Conservation (phyloP, 2,888 invertebrate species). For the Eupsilia transversa region DNA sequence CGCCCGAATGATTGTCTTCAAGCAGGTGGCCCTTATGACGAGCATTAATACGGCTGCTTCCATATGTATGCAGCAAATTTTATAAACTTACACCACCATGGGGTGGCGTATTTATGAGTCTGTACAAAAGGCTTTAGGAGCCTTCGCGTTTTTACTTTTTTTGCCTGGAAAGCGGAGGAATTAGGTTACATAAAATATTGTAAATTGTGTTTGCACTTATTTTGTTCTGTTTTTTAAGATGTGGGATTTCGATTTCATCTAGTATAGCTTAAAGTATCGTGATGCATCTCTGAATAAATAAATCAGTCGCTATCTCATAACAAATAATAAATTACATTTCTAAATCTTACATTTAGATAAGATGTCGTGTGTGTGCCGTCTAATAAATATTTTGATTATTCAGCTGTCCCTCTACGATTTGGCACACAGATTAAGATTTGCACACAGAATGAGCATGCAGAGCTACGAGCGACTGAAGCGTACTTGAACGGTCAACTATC, state of each 20-base stretch:
- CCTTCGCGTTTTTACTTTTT: slow-evolving; percentile 21
- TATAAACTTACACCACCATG: slow-evolving; percentile 44
- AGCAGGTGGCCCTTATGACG: slow-evolving; percentile 81
- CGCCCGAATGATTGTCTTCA: slow-evolving; percentile 79
- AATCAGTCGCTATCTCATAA: slow-evolving; percentile 24
- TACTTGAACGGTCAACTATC: slow-evolving; percentile 87
- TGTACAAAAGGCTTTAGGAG: slow-evolving; percentile 35
- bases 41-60: slow-evolving; percentile 69
- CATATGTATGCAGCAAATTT: slow-evolving; percentile 67
- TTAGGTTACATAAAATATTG: slow-evolving; percentile 42
- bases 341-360: slow-evolving; percentile 45
- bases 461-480: slow-evolving; percentile 78
- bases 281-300: slow-evolving; percentile 26
- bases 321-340: slow-evolving; percentile 43
- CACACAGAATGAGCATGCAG: slow-evolving; percentile 68
- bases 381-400: slow-evolving; percentile 70
- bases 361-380: slow-evolving; percentile 42
- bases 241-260: background rate
- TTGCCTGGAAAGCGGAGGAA: slow-evolving; percentile 16
- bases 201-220: slow-evolving; percentile 9
- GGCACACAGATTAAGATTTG: slow-evolving; percentile 75
- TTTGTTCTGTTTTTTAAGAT: slow-evolving; percentile 8
- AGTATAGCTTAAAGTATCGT: background rate
- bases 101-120: slow-evolving; percentile 47
- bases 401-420: slow-evolving; percentile 72